phyloP scores from a whole-genome alignment of 2,797 vertebrate species.

The Galaxias olidus region DNA sequence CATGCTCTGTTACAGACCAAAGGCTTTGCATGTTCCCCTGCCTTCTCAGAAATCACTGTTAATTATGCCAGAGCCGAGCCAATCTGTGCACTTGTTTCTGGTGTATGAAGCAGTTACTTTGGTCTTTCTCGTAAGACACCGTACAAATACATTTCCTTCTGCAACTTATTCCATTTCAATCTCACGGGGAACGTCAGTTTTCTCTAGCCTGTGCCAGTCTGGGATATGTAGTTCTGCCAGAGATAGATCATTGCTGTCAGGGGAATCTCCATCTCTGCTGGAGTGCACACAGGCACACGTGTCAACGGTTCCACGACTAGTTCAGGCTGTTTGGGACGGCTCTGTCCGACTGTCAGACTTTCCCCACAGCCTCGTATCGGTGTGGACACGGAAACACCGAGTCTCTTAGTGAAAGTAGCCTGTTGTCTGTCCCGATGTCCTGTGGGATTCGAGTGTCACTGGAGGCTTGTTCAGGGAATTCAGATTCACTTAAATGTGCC shows the following conservation, averaged over 20 bases:
- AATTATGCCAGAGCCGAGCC: slow-evolving; percentile 51
- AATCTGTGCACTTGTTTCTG: slow-evolving; percentile 55
- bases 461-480: slow-evolving; percentile 35
- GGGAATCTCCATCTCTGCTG: slow-evolving; percentile 34
- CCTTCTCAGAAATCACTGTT: slow-evolving; percentile 39
- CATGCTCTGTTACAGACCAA: slow-evolving; percentile 31
- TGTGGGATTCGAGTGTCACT: slow-evolving; percentile 44
- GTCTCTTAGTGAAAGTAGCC: slow-evolving; percentile 55
- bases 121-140: slow-evolving; percentile 45
- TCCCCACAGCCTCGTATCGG: slow-evolving; percentile 63
- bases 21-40: slow-evolving; percentile 29
- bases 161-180: slow-evolving; percentile 49
- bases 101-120: slow-evolving; percentile 47
- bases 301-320: slow-evolving; percentile 36
- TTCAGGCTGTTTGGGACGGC: slow-evolving; percentile 52
- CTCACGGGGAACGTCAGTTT: slow-evolving; percentile 52
- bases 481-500: slow-evolving; percentile 24
- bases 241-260: slow-evolving; percentile 47
- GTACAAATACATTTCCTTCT: slow-evolving; percentile 35
- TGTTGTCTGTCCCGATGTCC: slow-evolving; percentile 32
- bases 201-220: slow-evolving; percentile 42
- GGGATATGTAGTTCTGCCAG: slow-evolving; percentile 47
- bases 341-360: slow-evolving; percentile 60
- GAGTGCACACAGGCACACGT: slow-evolving; percentile 56
- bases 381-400: slow-evolving; percentile 73